A percentile compares a stretch with the other conserved stretches of the same genome.
Evolutionary conservation across 1,140 invertebrate species (phyloP).

Genomic region (Babylonia areolata): DNA sequence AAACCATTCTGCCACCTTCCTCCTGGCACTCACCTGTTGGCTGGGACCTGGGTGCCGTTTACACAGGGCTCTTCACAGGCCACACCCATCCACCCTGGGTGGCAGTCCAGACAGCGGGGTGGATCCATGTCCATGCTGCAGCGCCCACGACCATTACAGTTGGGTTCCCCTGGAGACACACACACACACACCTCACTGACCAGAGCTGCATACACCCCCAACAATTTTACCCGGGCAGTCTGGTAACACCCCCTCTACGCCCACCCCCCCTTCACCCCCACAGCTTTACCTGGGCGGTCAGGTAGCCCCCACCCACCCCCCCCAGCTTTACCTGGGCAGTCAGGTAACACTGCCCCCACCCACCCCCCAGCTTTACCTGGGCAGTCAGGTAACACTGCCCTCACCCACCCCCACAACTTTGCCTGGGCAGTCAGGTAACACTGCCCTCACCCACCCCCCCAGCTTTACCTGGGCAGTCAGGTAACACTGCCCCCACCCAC

Average conservation of each 20-base stretch:
- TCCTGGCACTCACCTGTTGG: conserved; percentile 28
- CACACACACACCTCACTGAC: background rate
- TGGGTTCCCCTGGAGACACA: conserved; percentile 58
- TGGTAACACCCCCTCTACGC: too few species aligned
- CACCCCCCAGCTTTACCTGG: conserved; percentile 53
- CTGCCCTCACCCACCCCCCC: conserved; percentile 44
- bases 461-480: conserved; percentile 57
- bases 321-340: too few species aligned
- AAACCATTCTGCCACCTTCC: too few species aligned
- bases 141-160: conserved; percentile 57
- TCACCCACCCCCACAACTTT: conserved; percentile 46
- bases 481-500: conserved; percentile 40
- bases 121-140: conserved; percentile 57
- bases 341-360: too few species aligned
- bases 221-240: too few species aligned
- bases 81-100: conserved; percentile 58
- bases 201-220: background rate
- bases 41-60: conserved; percentile 50
- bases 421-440: conserved; percentile 60
- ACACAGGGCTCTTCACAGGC: conserved; percentile 61
- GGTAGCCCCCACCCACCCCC: conserved; percentile 57
- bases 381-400: conserved; percentile 53
- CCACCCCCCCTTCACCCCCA: conserved; percentile 46
- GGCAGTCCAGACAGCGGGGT: conserved; percentile 59
- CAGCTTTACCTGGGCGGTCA: conserved; percentile 55